A percentile compares a stretch with the other conserved stretches of the same genome.
phyloP scores from a whole-genome alignment of 2,888 invertebrate genomes.

The Pristionchus exspectatus region DNA sequence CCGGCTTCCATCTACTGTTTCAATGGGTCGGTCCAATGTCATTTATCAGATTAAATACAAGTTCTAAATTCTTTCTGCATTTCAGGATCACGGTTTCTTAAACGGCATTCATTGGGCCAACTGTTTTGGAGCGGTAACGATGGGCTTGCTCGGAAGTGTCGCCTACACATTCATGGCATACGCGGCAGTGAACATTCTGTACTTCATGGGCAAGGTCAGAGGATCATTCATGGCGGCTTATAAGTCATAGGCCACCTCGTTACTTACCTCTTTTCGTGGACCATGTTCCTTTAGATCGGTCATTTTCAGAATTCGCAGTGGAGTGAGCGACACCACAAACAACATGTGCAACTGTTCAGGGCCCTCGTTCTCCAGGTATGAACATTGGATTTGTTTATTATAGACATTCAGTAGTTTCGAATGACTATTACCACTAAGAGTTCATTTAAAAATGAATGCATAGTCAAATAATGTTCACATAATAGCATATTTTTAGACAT shows the following conservation, averaged over 20 bases:
- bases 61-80: not conserved
- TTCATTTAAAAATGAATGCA: not conserved
- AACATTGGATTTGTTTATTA: not conserved
- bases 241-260: not conserved
- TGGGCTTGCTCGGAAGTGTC: not conserved
- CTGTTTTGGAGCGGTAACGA: not conserved
- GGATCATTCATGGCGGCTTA: not conserved
- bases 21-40: not conserved
- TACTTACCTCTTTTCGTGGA: not conserved
- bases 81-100: not conserved
- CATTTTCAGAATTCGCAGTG: not conserved
- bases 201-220: not conserved
- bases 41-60: not conserved
- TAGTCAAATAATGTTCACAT: not conserved
- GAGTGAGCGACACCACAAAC: not conserved
- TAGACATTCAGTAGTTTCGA: not conserved
- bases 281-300: not conserved
- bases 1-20: not conserved
- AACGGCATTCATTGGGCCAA: not conserved
- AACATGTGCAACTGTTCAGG: constrained; percentile 5
- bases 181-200: not conserved
- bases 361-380: not conserved
- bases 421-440: not conserved
- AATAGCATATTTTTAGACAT: not conserved
- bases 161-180: not conserved